Evolutionary conservation across 2,888 invertebrate species (phyloP), one percentile per base, ranked within the genome.

Genomic region (Notodonta dromedarius): DNA sequence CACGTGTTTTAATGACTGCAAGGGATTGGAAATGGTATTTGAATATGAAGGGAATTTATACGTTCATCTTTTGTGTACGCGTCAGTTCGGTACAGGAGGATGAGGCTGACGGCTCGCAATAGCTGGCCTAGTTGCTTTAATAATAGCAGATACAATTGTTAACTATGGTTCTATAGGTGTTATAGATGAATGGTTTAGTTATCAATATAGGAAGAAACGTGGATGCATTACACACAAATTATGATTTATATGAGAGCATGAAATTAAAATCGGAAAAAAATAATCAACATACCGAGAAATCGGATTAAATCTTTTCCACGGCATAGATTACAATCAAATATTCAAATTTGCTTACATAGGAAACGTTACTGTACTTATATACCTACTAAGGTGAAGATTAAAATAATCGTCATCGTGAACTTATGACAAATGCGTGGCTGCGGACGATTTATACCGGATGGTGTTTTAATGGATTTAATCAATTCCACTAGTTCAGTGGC

Each of bases 251-350:
- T 13, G 39, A 51, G 3, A 58, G 50, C 39, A 44, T 40, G 11
- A 56, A 60, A 59, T 42, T 51, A 5, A 60, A 63, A 56, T 40
- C 12, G 48, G 58, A 61, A 59, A 67, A 16, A 59, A 62, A 62
- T 56, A 59, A 55, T 58, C 35, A 55, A 16, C 8, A 52, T 39
- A 40, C 12, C 44, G 52, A 57, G 59, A 65, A 79, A 78, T 78
- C 69, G 72, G 77, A 80, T 80, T 80, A 75, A 69, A 77, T 78
- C 52, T 73, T 79, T 78, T 82, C 78, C 72, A 76, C 66, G 69
- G 61, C 70, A 73, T 76, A 86, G 85, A 90, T 90, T 87, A 89
- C 79, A 89, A 90, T 91, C 86, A 89, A 90, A 89, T 89, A 90
- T 90, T 90, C 78, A 90, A 90, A 90, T 90, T 83, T 76, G 74